Conservation (phyloP, 2,888 invertebrate species). For the Hesperia comma region DNA sequence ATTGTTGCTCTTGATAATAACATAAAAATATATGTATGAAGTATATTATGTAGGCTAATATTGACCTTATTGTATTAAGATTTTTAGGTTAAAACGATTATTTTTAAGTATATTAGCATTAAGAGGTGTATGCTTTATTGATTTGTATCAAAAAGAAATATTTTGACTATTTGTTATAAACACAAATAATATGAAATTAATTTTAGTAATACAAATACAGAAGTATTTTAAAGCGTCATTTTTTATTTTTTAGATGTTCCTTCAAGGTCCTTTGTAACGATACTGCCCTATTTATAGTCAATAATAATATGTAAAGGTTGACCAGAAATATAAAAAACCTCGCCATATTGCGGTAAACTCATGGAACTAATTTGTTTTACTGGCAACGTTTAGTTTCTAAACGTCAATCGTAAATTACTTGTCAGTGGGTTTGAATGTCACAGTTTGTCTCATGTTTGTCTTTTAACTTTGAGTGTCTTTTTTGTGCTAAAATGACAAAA, state of each 20-base stretch:
- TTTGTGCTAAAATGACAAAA: too few relatives aligned
- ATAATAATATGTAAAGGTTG: too few relatives aligned
- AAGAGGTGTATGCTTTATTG: constrained; percentile 6
- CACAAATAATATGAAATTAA: constrained; percentile 18
- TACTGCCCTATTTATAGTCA: too few relatives aligned
- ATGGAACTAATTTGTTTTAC: too few relatives aligned
- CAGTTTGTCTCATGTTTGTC: too few relatives aligned
- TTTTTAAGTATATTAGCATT: constrained; percentile 2
- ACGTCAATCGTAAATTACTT: too few relatives aligned
- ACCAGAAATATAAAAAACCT: too few relatives aligned
- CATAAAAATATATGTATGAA: neutral
- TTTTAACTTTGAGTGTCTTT: too few relatives aligned
- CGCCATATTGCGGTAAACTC: too few relatives aligned
- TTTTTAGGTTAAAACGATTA: neutral
- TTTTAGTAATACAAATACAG: neutral
- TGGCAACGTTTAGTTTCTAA: too few relatives aligned
- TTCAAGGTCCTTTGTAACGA: too few relatives aligned
- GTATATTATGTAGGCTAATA: neutral
- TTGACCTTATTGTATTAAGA: constrained; percentile 1
- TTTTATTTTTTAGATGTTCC: neutral
- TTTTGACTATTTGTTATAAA: constrained; percentile 7
- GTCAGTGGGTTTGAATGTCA: too few relatives aligned
- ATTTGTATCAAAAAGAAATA: constrained; percentile 1
- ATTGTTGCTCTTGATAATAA: neutral
- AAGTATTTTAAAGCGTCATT: neutral